Evolutionary conservation across 2,113 vertebrate species (phyloP), one percentile per base, ranked within the genome.

Genomic region (Coregonus clupeaformis): DNA sequence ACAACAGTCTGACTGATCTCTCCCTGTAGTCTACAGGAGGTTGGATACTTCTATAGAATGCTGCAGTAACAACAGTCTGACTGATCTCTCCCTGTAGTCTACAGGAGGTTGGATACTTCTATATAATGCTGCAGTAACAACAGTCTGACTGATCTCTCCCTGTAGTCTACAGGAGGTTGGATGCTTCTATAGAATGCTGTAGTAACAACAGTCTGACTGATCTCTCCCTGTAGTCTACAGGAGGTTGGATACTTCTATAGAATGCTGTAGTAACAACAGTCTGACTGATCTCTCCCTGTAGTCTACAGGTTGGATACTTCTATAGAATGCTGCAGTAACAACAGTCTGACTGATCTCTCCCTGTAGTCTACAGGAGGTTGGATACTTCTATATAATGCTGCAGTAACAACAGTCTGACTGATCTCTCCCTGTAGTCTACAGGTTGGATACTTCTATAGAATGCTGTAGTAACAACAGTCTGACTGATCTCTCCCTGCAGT

Each of bases 381-480:
- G 98, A 99, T 79, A 96, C 97, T 62, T 95, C 96, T 4, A 92
- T 95, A 72, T 97, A 99, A 89, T 99, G 98, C 87, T 99, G 98
- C 88, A 96, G 94, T 85, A 99, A 99, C 92, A 96, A 93, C 90
- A 99, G 97, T 86, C 93, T 98, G 87, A 96, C 96, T 2, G 96
- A 99, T 80, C 93, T 99, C 82, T 99, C 24, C 71, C 18, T 84
- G 20, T 85, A 98, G 98, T 95, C 1, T 99, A 94, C 82, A 94
- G 98, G 36, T 87, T 99, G 29, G 98, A 99, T 79, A 96, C 97
- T 62, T 95, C 96, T 4, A 92, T 95, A 72, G 98, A 99, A 89
- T 99, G 98, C 87, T 99, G 98, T 87, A 96, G 94, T 85, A 99
- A 99, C 92, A 96, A 93, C 90, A 99, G 97, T 86, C 93, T 98